Evolutionary conservation across 2,888 invertebrate genomes (phyloP).

Genomic region (Rhaphigaster nebulosa): DNA sequence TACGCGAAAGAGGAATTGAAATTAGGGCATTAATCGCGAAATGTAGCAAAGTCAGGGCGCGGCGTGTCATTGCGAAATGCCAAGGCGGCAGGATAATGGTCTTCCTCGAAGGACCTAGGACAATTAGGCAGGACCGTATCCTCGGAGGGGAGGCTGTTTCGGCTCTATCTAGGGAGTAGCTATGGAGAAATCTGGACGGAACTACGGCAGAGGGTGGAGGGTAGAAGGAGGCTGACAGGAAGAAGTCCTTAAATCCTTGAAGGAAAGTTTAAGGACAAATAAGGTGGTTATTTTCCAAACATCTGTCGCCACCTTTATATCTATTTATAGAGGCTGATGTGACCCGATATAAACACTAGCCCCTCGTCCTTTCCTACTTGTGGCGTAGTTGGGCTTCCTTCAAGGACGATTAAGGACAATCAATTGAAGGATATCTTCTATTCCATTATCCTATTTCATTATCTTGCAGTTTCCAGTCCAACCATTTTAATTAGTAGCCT

Average conservation of each 20-base stretch:
- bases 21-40: not conserved
- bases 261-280: slow-evolving; percentile 42
- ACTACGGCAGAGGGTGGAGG: not conserved
- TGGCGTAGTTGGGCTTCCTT: not conserved
- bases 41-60: not conserved
- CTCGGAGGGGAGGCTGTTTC: no score
- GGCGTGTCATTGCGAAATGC: no score
- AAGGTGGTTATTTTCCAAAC: slow-evolving; percentile 39
- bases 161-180: no score
- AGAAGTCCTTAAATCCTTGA: not conserved
- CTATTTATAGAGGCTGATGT: not conserved
- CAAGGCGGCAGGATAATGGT: not conserved
- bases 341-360: not conserved
- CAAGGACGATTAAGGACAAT: slow-evolving; percentile 11
- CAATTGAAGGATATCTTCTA: not conserved
- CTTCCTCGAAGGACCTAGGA: no score
- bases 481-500: not conserved
- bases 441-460: not conserved
- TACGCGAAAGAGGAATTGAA: not conserved
- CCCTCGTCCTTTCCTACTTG: not conserved
- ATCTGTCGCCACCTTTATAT: not conserved
- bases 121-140: no score
- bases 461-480: not conserved
- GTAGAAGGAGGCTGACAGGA: not conserved
- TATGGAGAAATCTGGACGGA: no score